These are phyloP conservation scores for Clistopyga incitator DNA, from an alignment of 2,888 invertebrate species.

Conservation along the genomic window DNA sequence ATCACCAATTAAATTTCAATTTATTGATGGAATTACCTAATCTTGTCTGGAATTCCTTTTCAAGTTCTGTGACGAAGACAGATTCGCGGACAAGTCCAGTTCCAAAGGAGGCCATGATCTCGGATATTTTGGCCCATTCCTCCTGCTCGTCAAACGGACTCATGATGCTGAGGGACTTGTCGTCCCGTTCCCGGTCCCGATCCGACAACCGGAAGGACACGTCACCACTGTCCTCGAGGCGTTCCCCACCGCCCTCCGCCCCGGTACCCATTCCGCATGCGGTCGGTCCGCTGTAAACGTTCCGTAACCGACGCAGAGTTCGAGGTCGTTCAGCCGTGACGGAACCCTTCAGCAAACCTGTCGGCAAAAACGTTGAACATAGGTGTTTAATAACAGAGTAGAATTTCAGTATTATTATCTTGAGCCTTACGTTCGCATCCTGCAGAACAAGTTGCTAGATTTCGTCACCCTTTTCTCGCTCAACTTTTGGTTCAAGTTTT, in stretches of 20 bases:
- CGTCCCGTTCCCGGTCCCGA: constrained; percentile 81
- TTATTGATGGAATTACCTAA: constrained; percentile 85
- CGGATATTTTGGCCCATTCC: constrained; percentile 98
- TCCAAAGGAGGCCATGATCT: constrained; percentile 97
- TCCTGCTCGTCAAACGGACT: constrained; percentile 97
- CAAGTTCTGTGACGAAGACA: constrained; percentile 91
- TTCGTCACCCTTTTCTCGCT: neutral
- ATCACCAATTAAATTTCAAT: neutral
- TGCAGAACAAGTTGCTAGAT: neutral
- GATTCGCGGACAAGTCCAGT: constrained; percentile 92
- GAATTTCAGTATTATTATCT: constrained; percentile 1
- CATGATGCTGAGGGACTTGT: constrained; percentile 87
- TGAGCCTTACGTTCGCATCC: too few relatives aligned
- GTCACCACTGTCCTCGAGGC: constrained; percentile 83
- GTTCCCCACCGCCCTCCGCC: constrained; percentile 83
- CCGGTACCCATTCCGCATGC: constrained; percentile 82
- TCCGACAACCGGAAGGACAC: constrained; percentile 79
- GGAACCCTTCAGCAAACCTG: constrained; percentile 94
- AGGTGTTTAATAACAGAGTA: constrained; percentile 1
- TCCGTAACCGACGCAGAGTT: constrained; percentile 90
- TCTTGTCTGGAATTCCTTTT: constrained; percentile 91
- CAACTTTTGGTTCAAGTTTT: neutral
- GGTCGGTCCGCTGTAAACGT: constrained; percentile 87
- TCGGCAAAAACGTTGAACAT: constrained; percentile 75
- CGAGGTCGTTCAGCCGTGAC: constrained; percentile 91